Conservation (phyloP, 2,888 invertebrate species). For the Drosophila kokeensis region DNA sequence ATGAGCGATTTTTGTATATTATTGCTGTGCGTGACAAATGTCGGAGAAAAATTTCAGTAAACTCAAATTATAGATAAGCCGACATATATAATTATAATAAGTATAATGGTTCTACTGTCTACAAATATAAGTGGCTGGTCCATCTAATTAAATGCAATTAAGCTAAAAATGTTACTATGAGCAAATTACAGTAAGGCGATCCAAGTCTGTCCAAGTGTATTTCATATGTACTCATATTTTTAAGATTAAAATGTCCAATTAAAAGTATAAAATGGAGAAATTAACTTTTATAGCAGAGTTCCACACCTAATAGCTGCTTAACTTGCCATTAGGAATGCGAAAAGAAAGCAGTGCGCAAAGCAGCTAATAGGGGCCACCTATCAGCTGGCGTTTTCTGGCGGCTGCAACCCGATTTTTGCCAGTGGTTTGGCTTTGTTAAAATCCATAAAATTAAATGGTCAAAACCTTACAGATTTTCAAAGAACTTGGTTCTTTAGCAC, state of each 20-base stretch:
- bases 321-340: background rate
- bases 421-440: background rate
- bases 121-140: conserved; percentile 16
- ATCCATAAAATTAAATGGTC: too few species aligned
- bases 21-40: conserved; percentile 40
- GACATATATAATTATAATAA: conserved; percentile 10
- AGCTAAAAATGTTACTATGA: background rate
- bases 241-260: background rate
- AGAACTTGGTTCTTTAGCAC: background rate
- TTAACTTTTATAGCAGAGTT: background rate
- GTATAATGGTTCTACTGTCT: conserved; percentile 15
- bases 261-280: background rate
- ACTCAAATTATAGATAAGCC: conserved; percentile 18
- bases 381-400: background rate
- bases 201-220: background rate
- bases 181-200: conserved; percentile 8
- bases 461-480: background rate
- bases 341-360: background rate
- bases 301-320: background rate
- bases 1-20: background rate
- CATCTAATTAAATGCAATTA: conserved; percentile 46
- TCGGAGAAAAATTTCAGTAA: conserved; percentile 17
- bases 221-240: background rate
- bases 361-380: background rate
- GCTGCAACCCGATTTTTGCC: background rate